phyloP scores from a whole-genome alignment of 2,113 vertebrate genomes.

The Cheilinus undulatus region DNA sequence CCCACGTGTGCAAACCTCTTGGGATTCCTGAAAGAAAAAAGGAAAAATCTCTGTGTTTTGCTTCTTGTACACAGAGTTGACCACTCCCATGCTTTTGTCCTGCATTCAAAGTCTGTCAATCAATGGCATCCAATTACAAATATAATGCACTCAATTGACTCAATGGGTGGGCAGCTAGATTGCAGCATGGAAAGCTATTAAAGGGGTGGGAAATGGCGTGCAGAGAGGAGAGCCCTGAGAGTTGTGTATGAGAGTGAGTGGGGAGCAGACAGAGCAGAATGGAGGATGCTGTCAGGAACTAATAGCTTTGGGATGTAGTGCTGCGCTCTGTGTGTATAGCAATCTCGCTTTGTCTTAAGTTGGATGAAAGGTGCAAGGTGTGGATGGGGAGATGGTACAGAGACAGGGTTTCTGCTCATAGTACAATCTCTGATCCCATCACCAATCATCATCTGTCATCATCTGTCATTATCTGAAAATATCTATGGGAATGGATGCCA shows the following conservation, averaged over 20 bases:
- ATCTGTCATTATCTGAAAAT: no score
- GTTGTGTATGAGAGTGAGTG: conserved; percentile 35
- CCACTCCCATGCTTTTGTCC: conserved; percentile 66
- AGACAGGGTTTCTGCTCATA: conserved; percentile 11
- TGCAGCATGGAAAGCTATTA: conserved; percentile 80
- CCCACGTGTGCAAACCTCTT: not conserved
- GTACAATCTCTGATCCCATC: no score
- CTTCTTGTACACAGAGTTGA: conserved; percentile 45
- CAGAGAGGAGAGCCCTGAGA: conserved; percentile 60
- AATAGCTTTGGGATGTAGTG: conserved; percentile 80
- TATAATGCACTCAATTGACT: conserved; percentile 82
- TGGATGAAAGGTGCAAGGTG: conserved; percentile 4
- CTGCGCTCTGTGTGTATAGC: conserved; percentile 72
- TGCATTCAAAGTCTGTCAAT: conserved; percentile 77
- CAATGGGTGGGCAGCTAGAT: conserved; percentile 68
- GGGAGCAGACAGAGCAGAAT: conserved; percentile 64
- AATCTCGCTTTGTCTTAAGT: conserved; percentile 66
- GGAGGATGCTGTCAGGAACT: conserved; percentile 77
- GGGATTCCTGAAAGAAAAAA: conserved; percentile 29
- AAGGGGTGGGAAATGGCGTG: conserved; percentile 66
- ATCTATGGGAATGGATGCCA: no score
- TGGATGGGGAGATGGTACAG: conserved; percentile 40
- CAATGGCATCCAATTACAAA: conserved; percentile 81
- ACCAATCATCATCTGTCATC: no score
- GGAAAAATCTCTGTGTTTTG: conserved; percentile 56